A percentile compares a stretch with the other conserved stretches of the same genome.
These are phyloP conservation scores for Prolemur simus DNA, from an alignment of 2,113 vertebrate genomes.

Conservation along the genomic window DNA sequence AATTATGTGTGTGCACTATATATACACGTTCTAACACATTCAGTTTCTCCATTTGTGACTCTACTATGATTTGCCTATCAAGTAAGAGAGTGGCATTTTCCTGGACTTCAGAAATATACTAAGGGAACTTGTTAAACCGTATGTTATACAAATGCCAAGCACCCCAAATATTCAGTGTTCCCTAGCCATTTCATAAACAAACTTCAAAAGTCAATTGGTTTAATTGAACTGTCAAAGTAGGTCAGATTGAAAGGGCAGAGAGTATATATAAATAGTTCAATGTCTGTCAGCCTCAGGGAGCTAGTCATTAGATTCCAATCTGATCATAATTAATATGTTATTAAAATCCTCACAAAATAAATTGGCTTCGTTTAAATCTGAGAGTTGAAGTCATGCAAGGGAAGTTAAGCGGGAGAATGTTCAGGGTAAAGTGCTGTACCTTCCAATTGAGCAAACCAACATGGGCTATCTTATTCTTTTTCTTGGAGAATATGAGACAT, in stretches of 20 bases:
- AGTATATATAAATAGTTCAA: constrained; percentile 54
- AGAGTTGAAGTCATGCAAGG: background rate
- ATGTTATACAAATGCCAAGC: constrained; percentile 23
- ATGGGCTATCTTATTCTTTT: background rate
- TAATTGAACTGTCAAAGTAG: constrained; percentile 67
- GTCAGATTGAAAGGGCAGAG: constrained; percentile 14
- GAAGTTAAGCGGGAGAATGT: background rate
- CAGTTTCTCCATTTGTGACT: constrained; percentile 27
- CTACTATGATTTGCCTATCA: background rate
- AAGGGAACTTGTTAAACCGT: background rate
- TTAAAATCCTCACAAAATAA: constrained; percentile 69
- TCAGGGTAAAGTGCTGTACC: background rate
- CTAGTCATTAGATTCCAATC: constrained; percentile 54
- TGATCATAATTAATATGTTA: constrained; percentile 60
- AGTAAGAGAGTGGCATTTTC: background rate
- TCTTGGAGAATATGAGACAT: background rate
- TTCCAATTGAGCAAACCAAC: background rate
- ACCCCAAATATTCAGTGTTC: constrained; percentile 7
- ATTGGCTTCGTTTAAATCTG: constrained; percentile 33
- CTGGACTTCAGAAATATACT: constrained; percentile 39
- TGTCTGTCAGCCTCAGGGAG: constrained; percentile 41
- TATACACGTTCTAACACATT: background rate
- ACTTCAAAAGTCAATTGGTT: constrained; percentile 54
- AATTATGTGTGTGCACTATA: rapidly evolving
- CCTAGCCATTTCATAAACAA: constrained; percentile 46